Evolutionary conservation across 64 coral and sea anemone species (phyloP).

Genomic region (Montipora foliosa): DNA sequence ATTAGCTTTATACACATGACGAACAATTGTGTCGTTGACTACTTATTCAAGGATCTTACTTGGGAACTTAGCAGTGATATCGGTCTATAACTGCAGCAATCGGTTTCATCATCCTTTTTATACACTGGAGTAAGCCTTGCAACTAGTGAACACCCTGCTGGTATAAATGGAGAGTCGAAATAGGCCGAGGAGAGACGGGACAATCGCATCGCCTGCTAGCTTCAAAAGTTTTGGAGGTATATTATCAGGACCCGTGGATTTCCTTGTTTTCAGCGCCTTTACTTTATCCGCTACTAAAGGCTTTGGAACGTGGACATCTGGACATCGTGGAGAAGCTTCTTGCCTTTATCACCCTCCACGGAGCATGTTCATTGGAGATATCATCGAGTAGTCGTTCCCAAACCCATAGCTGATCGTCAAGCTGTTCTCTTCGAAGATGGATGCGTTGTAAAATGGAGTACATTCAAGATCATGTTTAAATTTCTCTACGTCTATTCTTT

Average conservation of each 20-base stretch:
- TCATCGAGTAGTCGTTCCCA: background rate
- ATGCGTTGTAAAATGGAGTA: constrained; percentile 5
- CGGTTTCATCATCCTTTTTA: too few relatives aligned
- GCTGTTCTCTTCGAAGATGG: background rate
- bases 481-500: too few relatives aligned
- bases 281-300: background rate
- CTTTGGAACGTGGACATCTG: too few relatives aligned
- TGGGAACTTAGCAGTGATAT: too few relatives aligned
- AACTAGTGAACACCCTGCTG: background rate
- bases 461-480: too few relatives aligned
- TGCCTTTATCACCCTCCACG: background rate
- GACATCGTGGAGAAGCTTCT: background rate
- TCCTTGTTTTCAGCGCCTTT: background rate
- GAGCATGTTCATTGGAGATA: constrained; percentile 8
- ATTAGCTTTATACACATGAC: constrained; percentile 19
- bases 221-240: constrained; percentile 12
- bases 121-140: constrained; percentile 27
- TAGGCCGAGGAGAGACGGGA: constrained; percentile 5
- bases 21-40: background rate
- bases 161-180: constrained; percentile 5
- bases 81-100: too few relatives aligned
- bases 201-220: constrained; percentile 30
- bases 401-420: constrained; percentile 1
- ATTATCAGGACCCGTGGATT: constrained; percentile 4
- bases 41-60: too few relatives aligned